Conservation (phyloP, 2,797 vertebrate species). For the Pipistrellus nathusii region DNA sequence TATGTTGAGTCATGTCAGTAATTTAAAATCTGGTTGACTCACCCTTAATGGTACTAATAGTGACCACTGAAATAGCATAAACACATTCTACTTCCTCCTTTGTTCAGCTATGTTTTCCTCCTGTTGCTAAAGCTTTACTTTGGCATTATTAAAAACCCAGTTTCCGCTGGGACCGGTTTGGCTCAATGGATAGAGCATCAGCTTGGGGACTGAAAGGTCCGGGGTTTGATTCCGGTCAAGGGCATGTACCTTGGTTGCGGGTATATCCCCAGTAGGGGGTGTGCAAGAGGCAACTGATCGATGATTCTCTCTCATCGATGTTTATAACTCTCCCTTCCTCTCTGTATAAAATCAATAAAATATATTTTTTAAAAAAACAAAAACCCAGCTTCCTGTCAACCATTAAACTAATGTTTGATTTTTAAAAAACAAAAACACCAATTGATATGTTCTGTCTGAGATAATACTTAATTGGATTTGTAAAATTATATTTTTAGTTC, state of each 20-base stretch:
- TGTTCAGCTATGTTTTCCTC: background rate
- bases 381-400: background rate
- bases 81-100: background rate
- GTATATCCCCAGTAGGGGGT: no score
- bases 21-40: background rate
- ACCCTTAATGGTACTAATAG: background rate
- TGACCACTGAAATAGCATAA: background rate
- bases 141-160: background rate
- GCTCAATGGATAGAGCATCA: no score
- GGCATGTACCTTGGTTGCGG: no score
- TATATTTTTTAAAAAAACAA: no score
- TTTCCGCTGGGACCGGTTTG: no score
- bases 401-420: background rate
- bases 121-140: background rate
- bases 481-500: background rate
- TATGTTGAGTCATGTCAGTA: background rate
- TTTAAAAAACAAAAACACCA: background rate
- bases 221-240: no score
- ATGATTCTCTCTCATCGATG: no score
- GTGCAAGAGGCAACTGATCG: no score
- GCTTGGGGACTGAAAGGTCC: no score
- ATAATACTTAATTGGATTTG: background rate
- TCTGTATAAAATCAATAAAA: no score
- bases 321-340: no score
- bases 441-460: background rate